phyloP scores from a whole-genome alignment of 2,113 vertebrate species.

The Pomatostomus ruficeps region DNA sequence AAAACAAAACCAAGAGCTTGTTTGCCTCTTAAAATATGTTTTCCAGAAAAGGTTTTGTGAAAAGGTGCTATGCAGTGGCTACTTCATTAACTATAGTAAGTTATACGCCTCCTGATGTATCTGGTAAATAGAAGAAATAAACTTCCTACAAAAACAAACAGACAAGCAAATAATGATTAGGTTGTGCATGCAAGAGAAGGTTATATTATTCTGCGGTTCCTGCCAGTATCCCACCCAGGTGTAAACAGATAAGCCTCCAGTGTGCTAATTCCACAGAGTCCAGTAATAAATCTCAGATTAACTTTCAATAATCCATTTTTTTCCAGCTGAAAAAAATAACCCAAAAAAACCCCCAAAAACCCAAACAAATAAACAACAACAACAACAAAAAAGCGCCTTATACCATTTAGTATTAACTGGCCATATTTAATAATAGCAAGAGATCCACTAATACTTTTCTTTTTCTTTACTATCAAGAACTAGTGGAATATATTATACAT shows the following conservation, averaged over 20 bases:
- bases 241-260: background rate
- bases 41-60: background rate
- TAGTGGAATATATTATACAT: conserved; percentile 32
- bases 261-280: background rate
- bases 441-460: background rate
- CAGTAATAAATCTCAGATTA: background rate
- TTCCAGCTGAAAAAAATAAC: background rate
- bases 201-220: background rate
- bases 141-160: background rate
- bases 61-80: background rate
- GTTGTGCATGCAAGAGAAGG: background rate
- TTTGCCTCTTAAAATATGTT: background rate
- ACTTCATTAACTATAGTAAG: background rate
- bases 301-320: conserved; percentile 2
- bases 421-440: background rate
- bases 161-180: background rate
- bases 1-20: background rate
- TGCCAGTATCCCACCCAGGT: background rate
- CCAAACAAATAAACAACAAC: no score
- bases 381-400: no score
- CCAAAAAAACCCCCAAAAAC: no score
- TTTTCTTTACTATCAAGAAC: background rate
- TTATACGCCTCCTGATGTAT: background rate
- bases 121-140: background rate
- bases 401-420: background rate